phyloP scores from a whole-genome alignment of 2,888 invertebrate species.

The Sialis fuliginosa region DNA sequence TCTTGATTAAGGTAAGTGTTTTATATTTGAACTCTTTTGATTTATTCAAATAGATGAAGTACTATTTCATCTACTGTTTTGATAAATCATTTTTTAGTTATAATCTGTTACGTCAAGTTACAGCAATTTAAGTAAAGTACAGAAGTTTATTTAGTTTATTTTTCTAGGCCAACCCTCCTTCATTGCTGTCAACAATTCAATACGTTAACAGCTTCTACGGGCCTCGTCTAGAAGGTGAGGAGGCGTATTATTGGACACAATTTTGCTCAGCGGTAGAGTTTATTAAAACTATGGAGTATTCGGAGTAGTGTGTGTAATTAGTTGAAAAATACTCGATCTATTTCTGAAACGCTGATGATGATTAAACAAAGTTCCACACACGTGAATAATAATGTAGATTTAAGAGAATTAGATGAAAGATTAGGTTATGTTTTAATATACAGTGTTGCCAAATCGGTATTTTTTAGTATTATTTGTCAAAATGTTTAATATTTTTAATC shows the following conservation, averaged over 20 bases:
- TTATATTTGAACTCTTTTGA: slow-evolving; percentile 1
- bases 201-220: slow-evolving; percentile 88
- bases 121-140: too few species aligned
- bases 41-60: not conserved
- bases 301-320: slow-evolving; percentile 18
- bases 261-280: slow-evolving; percentile 93
- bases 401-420: not conserved
- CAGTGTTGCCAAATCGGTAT: too few species aligned
- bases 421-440: not conserved
- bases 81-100: too few species aligned
- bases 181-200: slow-evolving; percentile 86
- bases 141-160: slow-evolving; percentile 1
- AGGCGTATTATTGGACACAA: slow-evolving; percentile 97
- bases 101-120: too few species aligned
- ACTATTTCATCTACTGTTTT: too few species aligned
- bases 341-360: not conserved
- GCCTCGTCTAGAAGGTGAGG: slow-evolving; percentile 67
- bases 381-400: not conserved
- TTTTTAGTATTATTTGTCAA: too few species aligned
- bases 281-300: slow-evolving; percentile 93
- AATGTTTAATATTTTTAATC: too few species aligned
- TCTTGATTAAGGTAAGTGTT: slow-evolving; percentile 67
- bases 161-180: slow-evolving; percentile 77
- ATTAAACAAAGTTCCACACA: not conserved
- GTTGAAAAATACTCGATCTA: not conserved